Conservation (phyloP, 2,113 vertebrate genomes). For the Mormyrus lacerda region DNA sequence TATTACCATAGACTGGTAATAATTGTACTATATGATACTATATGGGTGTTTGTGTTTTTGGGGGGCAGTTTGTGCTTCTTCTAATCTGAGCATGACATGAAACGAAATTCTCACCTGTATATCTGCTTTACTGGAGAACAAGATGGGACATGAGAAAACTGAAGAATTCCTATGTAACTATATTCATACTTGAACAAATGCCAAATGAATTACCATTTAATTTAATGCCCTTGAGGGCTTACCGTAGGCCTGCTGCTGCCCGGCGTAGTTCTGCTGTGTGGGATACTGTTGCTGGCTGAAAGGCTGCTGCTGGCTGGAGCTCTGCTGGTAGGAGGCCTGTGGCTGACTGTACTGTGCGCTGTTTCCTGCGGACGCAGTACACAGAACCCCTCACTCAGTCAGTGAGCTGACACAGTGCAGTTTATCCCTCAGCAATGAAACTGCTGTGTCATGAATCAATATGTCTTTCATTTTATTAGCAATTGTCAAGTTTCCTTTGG, state of each 20-base stretch:
- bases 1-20: background rate
- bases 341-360: conserved; percentile 83
- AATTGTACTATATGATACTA: background rate
- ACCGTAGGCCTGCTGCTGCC: conserved; percentile 78
- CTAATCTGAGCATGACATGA: background rate
- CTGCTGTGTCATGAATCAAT: background rate
- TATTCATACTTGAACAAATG: background rate
- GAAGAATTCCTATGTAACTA: background rate
- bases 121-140: background rate
- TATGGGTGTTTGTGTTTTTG: background rate
- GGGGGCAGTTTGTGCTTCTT: background rate
- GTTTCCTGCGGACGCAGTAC: background rate
- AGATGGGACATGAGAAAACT: background rate
- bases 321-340: conserved; percentile 83
- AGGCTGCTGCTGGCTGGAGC: conserved; percentile 74
- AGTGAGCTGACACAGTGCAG: too few species aligned
- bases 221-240: background rate
- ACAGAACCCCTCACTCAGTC: background rate
- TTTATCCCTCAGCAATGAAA: background rate
- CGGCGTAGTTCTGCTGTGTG: conserved; percentile 80
- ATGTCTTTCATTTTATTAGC: background rate
- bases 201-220: background rate
- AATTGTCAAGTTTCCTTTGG: background rate
- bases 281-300: conserved; percentile 87
- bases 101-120: background rate